phyloP scores from a whole-genome alignment of 2,888 invertebrate genomes.

The Amiota minor region DNA sequence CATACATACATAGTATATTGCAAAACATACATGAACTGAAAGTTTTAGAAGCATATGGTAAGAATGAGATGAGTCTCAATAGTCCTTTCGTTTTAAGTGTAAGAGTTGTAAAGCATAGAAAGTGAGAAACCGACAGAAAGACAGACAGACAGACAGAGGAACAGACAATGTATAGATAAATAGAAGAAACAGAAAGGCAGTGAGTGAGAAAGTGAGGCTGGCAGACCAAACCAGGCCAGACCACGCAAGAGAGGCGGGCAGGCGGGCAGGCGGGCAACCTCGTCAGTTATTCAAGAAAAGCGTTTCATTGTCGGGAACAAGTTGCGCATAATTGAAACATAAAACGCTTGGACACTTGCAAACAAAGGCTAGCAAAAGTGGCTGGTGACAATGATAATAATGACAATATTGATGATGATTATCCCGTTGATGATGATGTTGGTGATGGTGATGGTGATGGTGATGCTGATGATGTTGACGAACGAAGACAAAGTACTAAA shows the following conservation, averaged over 20 bases:
- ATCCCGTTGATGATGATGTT: background rate
- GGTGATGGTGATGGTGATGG: background rate
- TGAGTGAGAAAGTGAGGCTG: too few relatives aligned
- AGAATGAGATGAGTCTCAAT: too few relatives aligned
- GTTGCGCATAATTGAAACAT: slow-evolving; percentile 66
- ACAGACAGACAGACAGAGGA: too few relatives aligned
- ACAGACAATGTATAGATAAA: too few relatives aligned
- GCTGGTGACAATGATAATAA: slow-evolving; percentile 25
- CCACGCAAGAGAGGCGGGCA: slow-evolving; percentile 36
- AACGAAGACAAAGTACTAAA: background rate
- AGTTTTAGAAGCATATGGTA: too few relatives aligned
- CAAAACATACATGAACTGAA: too few relatives aligned
- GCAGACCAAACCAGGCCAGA: slow-evolving; percentile 30
- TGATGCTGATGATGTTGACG: slow-evolving; percentile 9
- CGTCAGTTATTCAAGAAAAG: slow-evolving; percentile 40
- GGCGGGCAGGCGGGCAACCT: slow-evolving; percentile 26
- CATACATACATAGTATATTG: too few relatives aligned
- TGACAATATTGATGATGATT: background rate
- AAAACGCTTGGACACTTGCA: slow-evolving; percentile 66
- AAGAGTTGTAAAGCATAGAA: too few relatives aligned
- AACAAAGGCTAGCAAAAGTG: slow-evolving; percentile 54
- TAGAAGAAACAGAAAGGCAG: too few relatives aligned
- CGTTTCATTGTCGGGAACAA: slow-evolving; percentile 60
- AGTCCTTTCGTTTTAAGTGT: too few relatives aligned
- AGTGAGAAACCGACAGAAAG: slow-evolving; percentile 39